Percentiles rank a stretch among this genome's conserved stretches.
These are phyloP conservation scores for Macropus fuliginosus DNA, from an alignment of 2,797 vertebrate species.

Conservation along the genomic window DNA sequence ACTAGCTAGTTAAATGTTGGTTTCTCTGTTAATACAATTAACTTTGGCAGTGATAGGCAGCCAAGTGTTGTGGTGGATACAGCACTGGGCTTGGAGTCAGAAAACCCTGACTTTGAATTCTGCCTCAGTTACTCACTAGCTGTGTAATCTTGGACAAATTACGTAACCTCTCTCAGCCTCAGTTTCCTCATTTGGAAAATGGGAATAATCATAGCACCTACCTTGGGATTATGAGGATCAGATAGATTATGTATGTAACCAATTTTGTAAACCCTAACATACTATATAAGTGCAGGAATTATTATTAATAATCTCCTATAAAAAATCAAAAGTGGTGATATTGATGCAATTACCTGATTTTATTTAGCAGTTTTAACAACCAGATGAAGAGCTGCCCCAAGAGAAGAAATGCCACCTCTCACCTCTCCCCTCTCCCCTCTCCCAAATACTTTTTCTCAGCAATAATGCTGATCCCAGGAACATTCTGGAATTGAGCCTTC, in stretches of 20 bases:
- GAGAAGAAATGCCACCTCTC: not conserved
- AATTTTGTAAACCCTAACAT: not conserved
- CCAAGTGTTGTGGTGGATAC: not conserved
- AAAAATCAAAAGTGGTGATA: not conserved
- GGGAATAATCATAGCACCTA: not conserved
- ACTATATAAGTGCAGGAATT: not conserved
- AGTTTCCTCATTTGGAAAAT: not conserved
- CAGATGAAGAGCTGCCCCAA: not conserved
- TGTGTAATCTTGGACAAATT: not conserved
- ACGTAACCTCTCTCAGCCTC: not conserved
- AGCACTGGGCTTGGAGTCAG: not conserved
- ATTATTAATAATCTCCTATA: not conserved
- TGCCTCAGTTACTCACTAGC: not conserved
- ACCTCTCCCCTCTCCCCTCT: not conserved
- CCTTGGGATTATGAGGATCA: not conserved
- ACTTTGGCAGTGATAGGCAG: not conserved
- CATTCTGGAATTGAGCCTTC: not conserved
- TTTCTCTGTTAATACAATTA: not conserved
- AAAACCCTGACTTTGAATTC: not conserved
- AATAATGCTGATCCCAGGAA: not conserved
- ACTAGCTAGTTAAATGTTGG: not conserved
- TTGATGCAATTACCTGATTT: not conserved
- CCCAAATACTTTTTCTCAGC: not conserved
- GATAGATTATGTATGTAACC: not conserved
- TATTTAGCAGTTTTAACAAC: not conserved